These are phyloP conservation scores for Mirza zaza DNA, from an alignment of 2,113 vertebrate genomes.

Conservation along the genomic window DNA sequence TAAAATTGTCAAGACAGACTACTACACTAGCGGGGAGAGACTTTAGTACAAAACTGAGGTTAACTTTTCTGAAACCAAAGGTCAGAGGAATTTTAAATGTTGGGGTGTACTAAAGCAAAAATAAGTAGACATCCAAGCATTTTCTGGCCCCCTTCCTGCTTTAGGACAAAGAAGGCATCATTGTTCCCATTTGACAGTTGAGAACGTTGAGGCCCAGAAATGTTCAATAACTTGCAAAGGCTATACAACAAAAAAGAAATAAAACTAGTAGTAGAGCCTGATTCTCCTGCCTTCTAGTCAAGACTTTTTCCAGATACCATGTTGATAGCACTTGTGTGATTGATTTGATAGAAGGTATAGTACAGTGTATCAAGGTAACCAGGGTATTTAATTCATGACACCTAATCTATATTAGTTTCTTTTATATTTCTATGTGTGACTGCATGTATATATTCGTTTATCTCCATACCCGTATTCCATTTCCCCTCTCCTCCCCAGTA, in stretches of 20 bases:
- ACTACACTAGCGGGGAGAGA: background rate
- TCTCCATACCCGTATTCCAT: background rate
- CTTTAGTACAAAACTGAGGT: background rate
- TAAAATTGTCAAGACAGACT: background rate
- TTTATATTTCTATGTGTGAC: background rate
- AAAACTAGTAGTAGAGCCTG: background rate
- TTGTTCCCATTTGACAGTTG: background rate
- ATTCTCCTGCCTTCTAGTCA: background rate
- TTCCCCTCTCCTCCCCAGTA: background rate
- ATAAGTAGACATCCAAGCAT: background rate
- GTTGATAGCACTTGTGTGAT: background rate
- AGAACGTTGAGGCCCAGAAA: background rate
- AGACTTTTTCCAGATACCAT: background rate
- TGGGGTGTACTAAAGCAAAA: background rate
- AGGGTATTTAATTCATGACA: background rate
- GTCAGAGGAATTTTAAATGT: background rate
- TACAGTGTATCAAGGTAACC: background rate
- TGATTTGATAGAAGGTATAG: background rate
- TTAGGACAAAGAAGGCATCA: background rate
- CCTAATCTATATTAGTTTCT: background rate
- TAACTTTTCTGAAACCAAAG: background rate
- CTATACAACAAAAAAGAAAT: background rate
- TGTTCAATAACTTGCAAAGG: background rate
- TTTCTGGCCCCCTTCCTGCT: background rate
- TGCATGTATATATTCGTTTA: background rate